Evolutionary conservation across 1,140 invertebrate genomes (phyloP), one percentile per base, ranked within the genome.

Genomic region (Cotesia vestalis): DNA sequence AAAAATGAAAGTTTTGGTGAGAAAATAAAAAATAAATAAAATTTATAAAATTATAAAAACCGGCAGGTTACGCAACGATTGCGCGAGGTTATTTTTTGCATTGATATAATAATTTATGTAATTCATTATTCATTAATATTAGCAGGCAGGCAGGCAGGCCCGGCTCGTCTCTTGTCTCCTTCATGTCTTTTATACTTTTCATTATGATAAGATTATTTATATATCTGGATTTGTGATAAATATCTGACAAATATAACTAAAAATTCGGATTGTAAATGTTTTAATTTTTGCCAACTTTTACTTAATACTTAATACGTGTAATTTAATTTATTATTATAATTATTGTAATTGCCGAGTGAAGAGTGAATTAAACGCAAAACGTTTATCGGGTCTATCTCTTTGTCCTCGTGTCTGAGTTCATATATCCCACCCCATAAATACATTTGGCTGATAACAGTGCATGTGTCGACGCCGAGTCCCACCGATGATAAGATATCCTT

Each of bases 361-460:
- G 6, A 46, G 11, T 46, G 40, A 6, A 11, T 46, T 46, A 46
- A 46, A 27, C 27, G 17, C 53, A 55, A 14, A 14, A 14, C 12
- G 1, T 59, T 27, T 59, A 27, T n/a, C 20, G 20, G 8, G 5
- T 6, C 38, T 17, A 17, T 59, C 53, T 59, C 20, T 55, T 55
- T 5, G 51, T 46, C 11, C 46, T 14, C 14, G 17, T 12, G 79
- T 81, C 76, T 76, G 73, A 76, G 71, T 81, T 80, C 75, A 72
- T 38, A 64, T 82, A 81, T 82, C 78, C 77, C 70, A 81, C 77
- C 80, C 79, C 81, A 85, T 85, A 85, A 86, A 85, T 85, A 85
- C 79, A 79, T 79, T 81, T 73, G 71, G 73, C 78, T 83, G 83
- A 86, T 85, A 85, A 85, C 78, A 75, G 74, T 75, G 64, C 53